phyloP scores from a whole-genome alignment of 2,888 invertebrate genomes.

The Cacoxenus indagator region DNA sequence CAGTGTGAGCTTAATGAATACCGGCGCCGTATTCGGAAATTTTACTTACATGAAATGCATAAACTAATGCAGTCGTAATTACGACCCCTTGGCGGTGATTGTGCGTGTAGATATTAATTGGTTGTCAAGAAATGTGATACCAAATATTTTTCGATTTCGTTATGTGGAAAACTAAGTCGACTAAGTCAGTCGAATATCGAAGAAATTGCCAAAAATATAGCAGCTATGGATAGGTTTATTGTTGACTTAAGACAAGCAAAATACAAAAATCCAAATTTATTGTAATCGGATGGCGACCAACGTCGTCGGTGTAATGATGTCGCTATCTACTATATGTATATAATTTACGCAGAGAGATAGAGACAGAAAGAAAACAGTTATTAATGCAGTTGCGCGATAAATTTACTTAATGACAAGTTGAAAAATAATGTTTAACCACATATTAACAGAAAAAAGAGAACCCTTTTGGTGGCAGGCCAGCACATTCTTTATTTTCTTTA shows the following conservation, averaged over 20 bases:
- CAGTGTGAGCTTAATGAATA: not conserved
- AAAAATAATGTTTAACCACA: not conserved
- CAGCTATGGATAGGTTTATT: not conserved
- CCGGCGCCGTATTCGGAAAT: constrained; percentile 38
- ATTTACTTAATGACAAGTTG: constrained; percentile 47
- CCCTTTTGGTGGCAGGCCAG: constrained; percentile 12
- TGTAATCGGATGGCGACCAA: constrained; percentile 7
- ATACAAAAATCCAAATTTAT: constrained; percentile 25
- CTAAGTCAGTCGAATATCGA: too few species aligned
- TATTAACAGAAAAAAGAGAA: not conserved
- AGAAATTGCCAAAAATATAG: not conserved
- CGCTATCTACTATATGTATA: not conserved
- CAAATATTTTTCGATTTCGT: not conserved
- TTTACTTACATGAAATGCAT: constrained; percentile 57
- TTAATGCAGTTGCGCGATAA: constrained; percentile 40
- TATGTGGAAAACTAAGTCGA: not conserved
- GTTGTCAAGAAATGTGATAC: too few species aligned
- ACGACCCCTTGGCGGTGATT: too few species aligned
- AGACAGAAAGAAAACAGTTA: constrained; percentile 53
- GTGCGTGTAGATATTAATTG: too few species aligned
- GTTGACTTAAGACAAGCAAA: not conserved
- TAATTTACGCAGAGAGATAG: constrained; percentile 15
- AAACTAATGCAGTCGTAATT: constrained; percentile 35
- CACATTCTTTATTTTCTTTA: constrained; percentile 42
- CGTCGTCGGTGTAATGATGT: not conserved